Conservation (phyloP, 2,113 vertebrate species). For the Erpornis zantholeuca region DNA sequence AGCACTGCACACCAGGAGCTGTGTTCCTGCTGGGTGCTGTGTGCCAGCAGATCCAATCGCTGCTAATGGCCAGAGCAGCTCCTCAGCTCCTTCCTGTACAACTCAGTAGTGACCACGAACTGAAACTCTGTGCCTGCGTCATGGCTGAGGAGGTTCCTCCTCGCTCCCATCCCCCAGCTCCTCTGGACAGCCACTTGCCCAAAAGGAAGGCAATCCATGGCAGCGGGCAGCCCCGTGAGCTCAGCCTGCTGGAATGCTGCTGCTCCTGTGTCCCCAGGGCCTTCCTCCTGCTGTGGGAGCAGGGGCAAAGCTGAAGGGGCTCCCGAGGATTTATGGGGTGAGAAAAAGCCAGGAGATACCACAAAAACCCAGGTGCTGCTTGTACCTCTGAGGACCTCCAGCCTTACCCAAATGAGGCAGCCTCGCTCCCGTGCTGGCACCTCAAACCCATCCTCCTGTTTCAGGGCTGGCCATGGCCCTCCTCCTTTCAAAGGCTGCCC, state of each 20-base stretch:
- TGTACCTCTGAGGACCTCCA: neutral
- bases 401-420: neutral
- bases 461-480: neutral
- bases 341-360: neutral
- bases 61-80: neutral
- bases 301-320: neutral
- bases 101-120: neutral
- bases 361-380: neutral
- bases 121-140: neutral
- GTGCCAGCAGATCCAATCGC: neutral
- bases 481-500: neutral
- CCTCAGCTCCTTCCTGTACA: neutral
- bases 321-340: neutral
- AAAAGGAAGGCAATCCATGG: neutral
- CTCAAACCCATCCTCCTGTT: neutral
- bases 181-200: neutral
- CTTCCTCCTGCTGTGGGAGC: neutral
- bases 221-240: neutral
- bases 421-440: fast-evolving
- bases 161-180: neutral
- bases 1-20: fast-evolving
- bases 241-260: neutral
- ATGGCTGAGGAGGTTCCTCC: neutral
- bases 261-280: neutral
- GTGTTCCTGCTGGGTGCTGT: neutral